A percentile compares a stretch with the other conserved stretches of the same genome.
phyloP scores from a whole-genome alignment of 2,797 vertebrate genomes.

The Spinus olivaceus region DNA sequence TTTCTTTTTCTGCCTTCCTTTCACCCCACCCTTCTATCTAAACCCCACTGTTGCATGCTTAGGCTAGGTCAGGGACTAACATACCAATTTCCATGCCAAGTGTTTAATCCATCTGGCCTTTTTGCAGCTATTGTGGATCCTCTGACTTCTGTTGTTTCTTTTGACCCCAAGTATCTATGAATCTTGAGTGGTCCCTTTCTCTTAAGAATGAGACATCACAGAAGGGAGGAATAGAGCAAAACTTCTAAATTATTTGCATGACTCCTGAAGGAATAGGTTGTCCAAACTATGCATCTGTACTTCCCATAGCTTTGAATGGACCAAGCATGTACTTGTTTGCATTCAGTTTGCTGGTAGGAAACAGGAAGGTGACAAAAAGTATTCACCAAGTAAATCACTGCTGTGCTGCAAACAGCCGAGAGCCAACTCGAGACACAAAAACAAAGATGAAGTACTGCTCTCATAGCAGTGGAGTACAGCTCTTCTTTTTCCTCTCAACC shows the following conservation, averaged over 20 bases:
- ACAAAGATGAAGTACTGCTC: background rate
- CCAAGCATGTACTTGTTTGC: background rate
- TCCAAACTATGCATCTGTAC: background rate
- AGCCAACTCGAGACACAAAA: background rate
- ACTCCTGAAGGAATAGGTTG: background rate
- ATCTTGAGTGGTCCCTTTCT: background rate
- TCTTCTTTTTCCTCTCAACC: background rate
- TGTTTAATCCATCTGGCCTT: background rate
- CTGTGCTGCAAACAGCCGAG: background rate
- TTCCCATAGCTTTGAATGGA: background rate
- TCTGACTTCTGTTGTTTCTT: background rate
- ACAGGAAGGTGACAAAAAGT: background rate
- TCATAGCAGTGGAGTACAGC: background rate
- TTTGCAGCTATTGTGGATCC: background rate
- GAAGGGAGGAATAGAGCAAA: background rate
- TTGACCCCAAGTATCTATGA: fast-evolving
- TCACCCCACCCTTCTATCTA: background rate
- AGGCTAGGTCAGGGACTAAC: background rate
- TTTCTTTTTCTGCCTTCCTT: background rate
- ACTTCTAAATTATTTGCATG: background rate
- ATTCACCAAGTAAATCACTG: background rate
- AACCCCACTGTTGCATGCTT: background rate
- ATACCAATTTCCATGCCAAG: background rate
- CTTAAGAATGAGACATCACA: background rate
- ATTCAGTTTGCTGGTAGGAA: background rate